Conservation (phyloP, 2,888 invertebrate species). For the Galerucella nymphaeae region DNA sequence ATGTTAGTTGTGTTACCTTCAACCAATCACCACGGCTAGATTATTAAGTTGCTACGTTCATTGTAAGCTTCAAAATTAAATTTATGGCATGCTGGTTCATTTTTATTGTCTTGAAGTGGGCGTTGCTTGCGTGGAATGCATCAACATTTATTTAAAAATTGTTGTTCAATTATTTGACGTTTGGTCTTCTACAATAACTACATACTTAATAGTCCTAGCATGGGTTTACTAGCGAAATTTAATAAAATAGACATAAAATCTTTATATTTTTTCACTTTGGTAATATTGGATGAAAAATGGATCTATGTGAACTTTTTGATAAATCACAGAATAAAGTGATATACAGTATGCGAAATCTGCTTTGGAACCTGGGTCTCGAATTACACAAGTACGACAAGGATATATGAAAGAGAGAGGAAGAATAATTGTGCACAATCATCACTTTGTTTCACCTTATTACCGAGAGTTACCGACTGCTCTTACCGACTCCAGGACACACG, state of each 20-base stretch:
- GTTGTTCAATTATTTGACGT: background rate
- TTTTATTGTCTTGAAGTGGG: slow-evolving; percentile 1
- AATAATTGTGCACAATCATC: no score
- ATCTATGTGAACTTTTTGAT: no score
- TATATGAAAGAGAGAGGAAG: no score
- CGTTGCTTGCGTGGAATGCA: background rate
- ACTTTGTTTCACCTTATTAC: no score
- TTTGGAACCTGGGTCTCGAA: no score
- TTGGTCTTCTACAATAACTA: background rate
- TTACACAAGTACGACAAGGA: no score
- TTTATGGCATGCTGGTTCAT: background rate
- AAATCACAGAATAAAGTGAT: no score
- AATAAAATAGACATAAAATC: slow-evolving; percentile 4
- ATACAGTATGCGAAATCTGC: no score
- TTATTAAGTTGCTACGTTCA: background rate
- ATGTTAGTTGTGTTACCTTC: no score
- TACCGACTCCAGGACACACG: no score
- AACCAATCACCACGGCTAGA: background rate
- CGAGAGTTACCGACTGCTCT: no score
- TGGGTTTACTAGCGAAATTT: background rate
- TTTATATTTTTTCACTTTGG: background rate
- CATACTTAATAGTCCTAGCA: background rate
- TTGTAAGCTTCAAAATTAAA: background rate
- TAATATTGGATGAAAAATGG: background rate
- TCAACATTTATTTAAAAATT: slow-evolving; percentile 2